Conservation (phyloP, 2,888 invertebrate genomes). For the Hydroisotoma schaefferi region DNA sequence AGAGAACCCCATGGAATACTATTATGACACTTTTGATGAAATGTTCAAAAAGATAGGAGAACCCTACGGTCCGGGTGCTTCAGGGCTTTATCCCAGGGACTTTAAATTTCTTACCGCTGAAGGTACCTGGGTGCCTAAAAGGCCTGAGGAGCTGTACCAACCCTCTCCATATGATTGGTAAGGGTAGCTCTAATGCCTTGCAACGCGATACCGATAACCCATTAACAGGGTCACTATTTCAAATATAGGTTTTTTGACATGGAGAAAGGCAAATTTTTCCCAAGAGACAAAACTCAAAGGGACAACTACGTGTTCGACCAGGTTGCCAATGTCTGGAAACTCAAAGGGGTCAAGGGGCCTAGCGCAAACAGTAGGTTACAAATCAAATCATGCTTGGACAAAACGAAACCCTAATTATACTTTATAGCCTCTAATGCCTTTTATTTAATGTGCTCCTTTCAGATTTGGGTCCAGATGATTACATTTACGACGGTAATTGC, state of each 20-base stretch:
- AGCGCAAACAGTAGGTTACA: slow-evolving; percentile 24
- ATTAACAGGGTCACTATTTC: neutral
- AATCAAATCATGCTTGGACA: too few species aligned
- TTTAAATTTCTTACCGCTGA: neutral
- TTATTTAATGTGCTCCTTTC: neutral
- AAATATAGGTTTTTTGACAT: slow-evolving; percentile 24
- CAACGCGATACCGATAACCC: neutral
- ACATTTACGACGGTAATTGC: slow-evolving; percentile 18
- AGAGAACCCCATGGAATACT: slow-evolving; percentile 8
- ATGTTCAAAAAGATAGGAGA: slow-evolving; percentile 26
- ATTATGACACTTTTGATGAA: slow-evolving; percentile 19
- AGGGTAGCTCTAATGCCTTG: neutral
- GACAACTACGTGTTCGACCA: slow-evolving; percentile 23
- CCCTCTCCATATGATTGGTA: slow-evolving; percentile 14
- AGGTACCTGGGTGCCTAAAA: slow-evolving; percentile 11
- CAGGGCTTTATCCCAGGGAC: slow-evolving; percentile 16
- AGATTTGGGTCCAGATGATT: slow-evolving; percentile 20
- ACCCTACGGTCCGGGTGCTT: slow-evolving; percentile 21
- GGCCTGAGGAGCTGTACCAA: neutral
- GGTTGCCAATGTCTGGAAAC: slow-evolving; percentile 5
- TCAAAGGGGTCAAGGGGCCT: slow-evolving; percentile 25
- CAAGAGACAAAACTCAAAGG: slow-evolving; percentile 5
- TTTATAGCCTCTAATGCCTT: too few species aligned
- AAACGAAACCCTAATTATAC: neutral
- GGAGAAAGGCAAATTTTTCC: slow-evolving; percentile 18